Conservation (phyloP, 2,888 invertebrate genomes). For the Meloe dianella region DNA sequence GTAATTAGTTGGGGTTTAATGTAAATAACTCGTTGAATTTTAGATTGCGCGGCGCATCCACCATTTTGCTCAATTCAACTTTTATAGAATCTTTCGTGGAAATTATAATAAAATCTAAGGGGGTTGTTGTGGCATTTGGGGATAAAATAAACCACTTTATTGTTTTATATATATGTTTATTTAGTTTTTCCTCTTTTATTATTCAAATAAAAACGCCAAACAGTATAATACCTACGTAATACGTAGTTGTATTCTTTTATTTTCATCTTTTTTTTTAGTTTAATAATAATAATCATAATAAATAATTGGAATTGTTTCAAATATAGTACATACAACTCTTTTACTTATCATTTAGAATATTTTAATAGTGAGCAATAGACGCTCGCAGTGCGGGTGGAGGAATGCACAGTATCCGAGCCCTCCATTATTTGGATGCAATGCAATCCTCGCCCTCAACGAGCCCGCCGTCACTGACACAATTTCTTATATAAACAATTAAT, state of each 20-base stretch:
- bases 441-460: slow-evolving; percentile 52
- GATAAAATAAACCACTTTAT: not conserved
- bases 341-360: slow-evolving; percentile 61
- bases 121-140: not conserved
- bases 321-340: slow-evolving; percentile 60
- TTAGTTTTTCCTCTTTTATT: slow-evolving; percentile 42
- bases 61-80: not conserved
- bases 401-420: slow-evolving; percentile 46
- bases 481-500: not conserved
- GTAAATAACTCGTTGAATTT: too few relatives aligned
- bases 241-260: slow-evolving; percentile 49
- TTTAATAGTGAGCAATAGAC: slow-evolving; percentile 61
- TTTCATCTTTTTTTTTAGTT: not conserved
- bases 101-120: too few relatives aligned
- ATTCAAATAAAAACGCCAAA: slow-evolving; percentile 62
- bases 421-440: slow-evolving; percentile 42
- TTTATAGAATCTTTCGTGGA: too few relatives aligned
- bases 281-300: slow-evolving; percentile 37
- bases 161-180: slow-evolving; percentile 2
- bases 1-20: too few relatives aligned
- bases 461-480: slow-evolving; percentile 56
- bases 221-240: slow-evolving; percentile 59
- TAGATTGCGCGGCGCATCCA: not conserved
- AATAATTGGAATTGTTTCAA: slow-evolving; percentile 55
- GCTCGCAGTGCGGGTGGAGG: slow-evolving; percentile 55